Base-by-base conservation (phyloP, 2,888 invertebrate genomes). In the Argynnis bischoffii region DNA sequence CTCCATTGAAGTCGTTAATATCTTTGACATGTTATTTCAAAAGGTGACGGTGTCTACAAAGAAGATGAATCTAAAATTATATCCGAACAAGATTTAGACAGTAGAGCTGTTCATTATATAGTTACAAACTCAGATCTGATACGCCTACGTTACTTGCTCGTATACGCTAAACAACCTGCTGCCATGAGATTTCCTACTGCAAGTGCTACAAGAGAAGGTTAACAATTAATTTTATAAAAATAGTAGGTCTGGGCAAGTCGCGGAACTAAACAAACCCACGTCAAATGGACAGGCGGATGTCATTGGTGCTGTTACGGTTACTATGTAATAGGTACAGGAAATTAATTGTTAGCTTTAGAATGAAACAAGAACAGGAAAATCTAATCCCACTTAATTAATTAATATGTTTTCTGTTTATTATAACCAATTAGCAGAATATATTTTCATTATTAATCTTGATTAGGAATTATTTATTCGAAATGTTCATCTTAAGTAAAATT, bases 71-170 rank as follows among this genome's bases (percentile, higher is more conserved):
- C 75, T 55, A 84, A 84, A 74, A 71, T 78, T 35, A 61, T 78
- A 8, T 64, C 77, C 14, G 83, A 82, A 56, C 75, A 79, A 68
- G 75, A 88, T 90, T 76, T 92, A 94, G 78, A 96, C 94, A 68
- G 93, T 94, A 74, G 95, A 55, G 72, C 67, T 16, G 77, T 95
- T 77, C 96, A 96, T 86, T 96, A 95, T 79, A 93, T 97, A 54
- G 96, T 96, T 18, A 94, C 95, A 61, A 96, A 97, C 79, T 95
- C 95, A 79, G 96, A 97, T 75, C 89, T 96, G 76, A 94, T 97
- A 15, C 93, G 96, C 73, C 93, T 97, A 21, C 94, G 96, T 71
- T 97, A 97, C 84, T 88, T 97, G 66, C 89, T 97, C 67, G 94
- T 97, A 18, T 97, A 96, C 79, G 93, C 93, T 46, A 92, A 92